Conservation (phyloP, 1,140 invertebrate genomes). For the Geopemphigus sp. region DNA sequence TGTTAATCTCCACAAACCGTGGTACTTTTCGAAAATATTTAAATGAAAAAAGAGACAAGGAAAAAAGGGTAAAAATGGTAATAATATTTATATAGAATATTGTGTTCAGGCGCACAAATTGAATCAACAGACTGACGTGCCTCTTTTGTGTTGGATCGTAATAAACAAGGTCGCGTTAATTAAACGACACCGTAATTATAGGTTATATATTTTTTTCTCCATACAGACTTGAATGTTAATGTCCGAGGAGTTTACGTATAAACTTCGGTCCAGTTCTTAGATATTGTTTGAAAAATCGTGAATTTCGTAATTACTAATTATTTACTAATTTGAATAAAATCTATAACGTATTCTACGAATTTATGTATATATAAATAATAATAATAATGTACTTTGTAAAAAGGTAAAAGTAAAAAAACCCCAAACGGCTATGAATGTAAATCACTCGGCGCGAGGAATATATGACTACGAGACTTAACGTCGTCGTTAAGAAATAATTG, state of each 20-base stretch:
- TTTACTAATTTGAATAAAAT: neutral
- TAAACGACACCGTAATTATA: conserved; percentile 27
- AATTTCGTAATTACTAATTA: neutral
- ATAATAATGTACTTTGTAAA: too few relatives aligned
- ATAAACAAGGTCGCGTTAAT: conserved; percentile 23
- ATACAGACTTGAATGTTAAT: conserved; percentile 1
- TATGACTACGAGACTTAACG: too few relatives aligned
- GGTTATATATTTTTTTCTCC: conserved; percentile 8
- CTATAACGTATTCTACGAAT: too few relatives aligned
- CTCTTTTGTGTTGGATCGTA: conserved; percentile 24
- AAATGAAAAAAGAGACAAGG: neutral
- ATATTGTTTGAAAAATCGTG: neutral
- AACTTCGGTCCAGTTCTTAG: neutral
- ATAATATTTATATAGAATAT: conserved; percentile 10
- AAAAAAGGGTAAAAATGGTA: conserved; percentile 11
- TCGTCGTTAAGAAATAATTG: too few relatives aligned
- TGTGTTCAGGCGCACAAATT: conserved; percentile 15
- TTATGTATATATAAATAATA: too few relatives aligned
- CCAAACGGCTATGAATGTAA: too few relatives aligned
- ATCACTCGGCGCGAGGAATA: too few relatives aligned
- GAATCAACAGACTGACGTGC: conserved; percentile 28
- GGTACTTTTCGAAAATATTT: neutral
- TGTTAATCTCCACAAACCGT: conserved; percentile 21
- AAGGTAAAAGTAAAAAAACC: too few relatives aligned
- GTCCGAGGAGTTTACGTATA: neutral